A percentile compares a stretch with the other conserved stretches of the same genome.
phyloP scores from a whole-genome alignment of 2,888 invertebrate genomes.

The Chymomyza procnemis region DNA sequence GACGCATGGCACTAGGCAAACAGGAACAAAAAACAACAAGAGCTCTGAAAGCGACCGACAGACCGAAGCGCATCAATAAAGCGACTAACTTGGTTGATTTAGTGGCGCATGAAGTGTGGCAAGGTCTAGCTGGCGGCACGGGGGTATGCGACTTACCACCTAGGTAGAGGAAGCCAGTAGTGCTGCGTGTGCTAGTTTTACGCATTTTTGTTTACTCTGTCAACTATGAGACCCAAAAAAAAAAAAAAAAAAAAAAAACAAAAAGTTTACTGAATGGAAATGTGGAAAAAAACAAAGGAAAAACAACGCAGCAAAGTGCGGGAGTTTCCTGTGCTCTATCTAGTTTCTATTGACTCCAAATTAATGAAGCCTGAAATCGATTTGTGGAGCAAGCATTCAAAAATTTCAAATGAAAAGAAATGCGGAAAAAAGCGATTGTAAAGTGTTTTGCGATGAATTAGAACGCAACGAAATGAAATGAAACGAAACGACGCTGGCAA shows the following conservation, averaged over 20 bases:
- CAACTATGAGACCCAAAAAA: constrained; percentile 36
- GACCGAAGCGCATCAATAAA: constrained; percentile 59
- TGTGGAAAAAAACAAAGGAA: constrained; percentile 36
- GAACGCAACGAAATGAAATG: constrained; percentile 37
- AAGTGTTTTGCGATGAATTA: constrained; percentile 42
- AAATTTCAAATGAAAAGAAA: not conserved
- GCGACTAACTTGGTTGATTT: constrained; percentile 38
- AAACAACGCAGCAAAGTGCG: constrained; percentile 50
- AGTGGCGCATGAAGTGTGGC: not conserved
- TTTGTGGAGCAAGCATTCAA: constrained; percentile 41
- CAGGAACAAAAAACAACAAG: constrained; percentile 30
- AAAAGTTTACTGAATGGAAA: not conserved
- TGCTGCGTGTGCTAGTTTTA: constrained; percentile 38
- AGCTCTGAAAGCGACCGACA: constrained; percentile 60
- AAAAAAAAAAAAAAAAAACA: constrained; percentile 10
- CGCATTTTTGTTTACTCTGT: constrained; percentile 59
- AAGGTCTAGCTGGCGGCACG: not conserved
- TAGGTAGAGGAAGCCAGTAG: constrained; percentile 6
- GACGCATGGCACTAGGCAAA: constrained; percentile 43
- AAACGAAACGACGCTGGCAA: not conserved
- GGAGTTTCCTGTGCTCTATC: constrained; percentile 64
- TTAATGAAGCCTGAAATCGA: constrained; percentile 76
- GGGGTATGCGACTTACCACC: not conserved
- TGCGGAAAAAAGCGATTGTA: constrained; percentile 10
- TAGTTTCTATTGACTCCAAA: not conserved